Percentiles rank a stretch among this genome's conserved stretches.
Conservation (phyloP, 2,797 vertebrate genomes). For the Pelodytes ibericus region DNA sequence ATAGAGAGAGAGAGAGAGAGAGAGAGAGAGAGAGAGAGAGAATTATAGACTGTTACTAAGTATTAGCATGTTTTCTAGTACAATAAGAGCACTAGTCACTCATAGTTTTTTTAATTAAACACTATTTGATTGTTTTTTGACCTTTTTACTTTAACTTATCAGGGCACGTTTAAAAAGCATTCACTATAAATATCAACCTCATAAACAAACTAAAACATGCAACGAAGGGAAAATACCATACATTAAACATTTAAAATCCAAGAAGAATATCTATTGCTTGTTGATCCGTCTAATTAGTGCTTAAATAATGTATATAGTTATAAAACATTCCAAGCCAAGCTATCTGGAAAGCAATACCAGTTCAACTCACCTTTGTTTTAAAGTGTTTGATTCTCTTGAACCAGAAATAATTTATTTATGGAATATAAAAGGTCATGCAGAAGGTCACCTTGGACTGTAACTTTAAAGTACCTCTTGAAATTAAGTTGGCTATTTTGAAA, state of each 20-base stretch:
- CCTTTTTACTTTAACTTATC: no score
- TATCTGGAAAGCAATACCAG: background rate
- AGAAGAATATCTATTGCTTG: background rate
- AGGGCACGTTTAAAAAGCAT: no score
- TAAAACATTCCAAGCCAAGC: background rate
- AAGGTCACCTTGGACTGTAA: constrained; percentile 30
- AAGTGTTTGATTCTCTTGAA: constrained; percentile 13
- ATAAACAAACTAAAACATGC: no score
- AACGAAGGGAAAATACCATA: background rate
- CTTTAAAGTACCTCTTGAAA: constrained; percentile 41
- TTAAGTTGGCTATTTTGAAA: constrained; percentile 9
- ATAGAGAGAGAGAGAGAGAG: no score
- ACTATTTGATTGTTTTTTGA: no score
- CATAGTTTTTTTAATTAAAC: no score
- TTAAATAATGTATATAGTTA: background rate
- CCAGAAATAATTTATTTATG: constrained; percentile 34
- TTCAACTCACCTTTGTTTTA: constrained; percentile 6
- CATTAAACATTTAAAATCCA: background rate
- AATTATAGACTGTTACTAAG: no score
- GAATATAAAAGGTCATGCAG: constrained; percentile 32
- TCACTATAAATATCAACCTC: no score
- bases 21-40: no score
- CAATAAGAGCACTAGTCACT: no score
- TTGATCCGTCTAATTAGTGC: constrained; percentile 1
- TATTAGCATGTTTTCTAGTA: no score